A percentile compares a stretch with the other conserved stretches of the same genome.
Conservation (phyloP, 2,797 vertebrate genomes). For the Limosa lapponica region DNA sequence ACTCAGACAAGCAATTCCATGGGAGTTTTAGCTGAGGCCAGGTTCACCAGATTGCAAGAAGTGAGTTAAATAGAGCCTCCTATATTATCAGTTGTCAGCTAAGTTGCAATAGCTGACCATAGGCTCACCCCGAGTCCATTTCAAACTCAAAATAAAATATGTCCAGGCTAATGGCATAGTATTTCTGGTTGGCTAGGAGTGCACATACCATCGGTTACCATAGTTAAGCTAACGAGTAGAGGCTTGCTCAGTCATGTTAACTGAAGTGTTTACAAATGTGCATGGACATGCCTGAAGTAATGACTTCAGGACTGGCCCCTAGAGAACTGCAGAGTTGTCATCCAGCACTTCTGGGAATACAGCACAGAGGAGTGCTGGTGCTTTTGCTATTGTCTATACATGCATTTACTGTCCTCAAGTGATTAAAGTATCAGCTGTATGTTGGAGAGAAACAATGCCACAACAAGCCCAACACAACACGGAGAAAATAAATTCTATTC, state of each 20-base stretch:
- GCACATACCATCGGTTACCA: neutral
- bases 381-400: neutral
- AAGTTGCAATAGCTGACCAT: neutral
- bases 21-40: neutral
- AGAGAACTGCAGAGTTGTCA: neutral
- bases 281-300: neutral
- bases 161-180: neutral
- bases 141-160: neutral
- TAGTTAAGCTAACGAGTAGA: neutral
- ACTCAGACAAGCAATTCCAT: neutral
- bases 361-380: neutral
- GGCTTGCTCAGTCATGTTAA: conserved; percentile 4
- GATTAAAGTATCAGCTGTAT: neutral
- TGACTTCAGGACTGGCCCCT: neutral
- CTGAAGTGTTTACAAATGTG: neutral
- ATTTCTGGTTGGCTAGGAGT: neutral
- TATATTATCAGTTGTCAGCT: neutral
- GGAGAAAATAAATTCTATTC: neutral
- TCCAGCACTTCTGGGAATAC: neutral
- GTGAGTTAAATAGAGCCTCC: neutral
- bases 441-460: neutral
- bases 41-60: neutral
- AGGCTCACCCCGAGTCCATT: neutral
- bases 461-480: neutral
- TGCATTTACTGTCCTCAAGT: neutral